These are phyloP conservation scores for Falco punctatus DNA, from an alignment of 2,113 vertebrate species.

Conservation along the genomic window DNA sequence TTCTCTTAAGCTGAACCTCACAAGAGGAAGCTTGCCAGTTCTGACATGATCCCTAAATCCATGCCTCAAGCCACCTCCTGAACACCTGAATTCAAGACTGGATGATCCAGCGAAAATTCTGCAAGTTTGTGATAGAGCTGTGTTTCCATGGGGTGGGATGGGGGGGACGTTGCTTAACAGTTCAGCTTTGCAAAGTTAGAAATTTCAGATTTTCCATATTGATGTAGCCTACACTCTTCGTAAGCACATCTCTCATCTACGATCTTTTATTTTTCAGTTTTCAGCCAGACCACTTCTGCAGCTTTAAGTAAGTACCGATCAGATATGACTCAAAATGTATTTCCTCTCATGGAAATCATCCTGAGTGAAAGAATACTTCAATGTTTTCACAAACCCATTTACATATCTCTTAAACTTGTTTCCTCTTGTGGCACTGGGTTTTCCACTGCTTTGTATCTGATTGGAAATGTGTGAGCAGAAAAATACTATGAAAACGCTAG, in stretches of 20 bases:
- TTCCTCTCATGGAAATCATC: background rate
- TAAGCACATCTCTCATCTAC: background rate
- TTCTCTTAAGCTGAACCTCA: background rate
- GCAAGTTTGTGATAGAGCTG: background rate
- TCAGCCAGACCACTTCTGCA: background rate
- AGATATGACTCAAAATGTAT: background rate
- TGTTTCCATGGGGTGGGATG: background rate
- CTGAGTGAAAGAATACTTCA: background rate
- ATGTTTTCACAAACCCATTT: background rate
- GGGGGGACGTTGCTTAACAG: background rate
- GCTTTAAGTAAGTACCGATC: background rate
- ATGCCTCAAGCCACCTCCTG: background rate
- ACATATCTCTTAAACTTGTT: background rate
- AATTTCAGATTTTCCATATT: background rate
- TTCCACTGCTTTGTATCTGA: background rate
- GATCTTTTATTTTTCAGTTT: background rate
- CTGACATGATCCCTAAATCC: background rate
- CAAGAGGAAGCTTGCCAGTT: background rate
- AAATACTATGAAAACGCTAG: background rate
- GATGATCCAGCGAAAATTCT: background rate
- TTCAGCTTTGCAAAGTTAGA: background rate
- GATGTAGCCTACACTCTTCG: background rate
- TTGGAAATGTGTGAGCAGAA: background rate
- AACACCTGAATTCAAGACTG: background rate
- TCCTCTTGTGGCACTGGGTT: background rate